Percentiles rank a stretch among this genome's conserved stretches.
These are phyloP conservation scores for Gymnothorax reevesii DNA, from an alignment of 2,797 vertebrate genomes.

Conservation along the genomic window DNA sequence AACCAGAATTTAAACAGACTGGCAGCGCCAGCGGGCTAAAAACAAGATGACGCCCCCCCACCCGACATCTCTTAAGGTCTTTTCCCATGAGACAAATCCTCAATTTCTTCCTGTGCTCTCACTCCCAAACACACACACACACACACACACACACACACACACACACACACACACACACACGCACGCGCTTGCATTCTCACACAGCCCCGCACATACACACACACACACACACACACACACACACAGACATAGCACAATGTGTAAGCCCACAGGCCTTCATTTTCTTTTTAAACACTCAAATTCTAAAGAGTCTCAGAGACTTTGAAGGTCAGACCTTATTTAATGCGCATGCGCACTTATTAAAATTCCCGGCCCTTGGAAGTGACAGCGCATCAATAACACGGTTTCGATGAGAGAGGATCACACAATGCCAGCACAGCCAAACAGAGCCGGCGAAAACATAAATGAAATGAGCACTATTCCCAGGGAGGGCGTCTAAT, in stretches of 20 bases:
- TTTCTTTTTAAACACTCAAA: not conserved
- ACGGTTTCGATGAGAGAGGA: not conserved
- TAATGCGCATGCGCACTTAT: not conserved
- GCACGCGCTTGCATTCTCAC: too few species aligned
- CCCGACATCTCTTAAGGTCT: not conserved
- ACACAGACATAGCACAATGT: too few species aligned
- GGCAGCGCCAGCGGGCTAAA: not conserved
- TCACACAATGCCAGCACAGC: not conserved
- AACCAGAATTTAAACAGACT: not conserved
- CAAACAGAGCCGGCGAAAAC: not conserved
- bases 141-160: too few species aligned
- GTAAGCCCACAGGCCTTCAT: not conserved
- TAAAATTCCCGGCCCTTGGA: not conserved
- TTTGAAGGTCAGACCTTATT: conserved; percentile 14
- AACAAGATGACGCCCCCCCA: not conserved
- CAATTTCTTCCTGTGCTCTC: not conserved
- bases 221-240: too few species aligned
- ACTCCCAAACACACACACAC: too few species aligned
- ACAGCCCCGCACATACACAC: too few species aligned
- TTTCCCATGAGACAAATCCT: not conserved
- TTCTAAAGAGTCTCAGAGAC: conserved; percentile 9
- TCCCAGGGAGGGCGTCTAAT: not conserved
- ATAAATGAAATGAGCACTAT: not conserved
- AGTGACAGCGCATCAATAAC: not conserved
- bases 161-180: too few species aligned